Evolutionary conservation across 2,888 invertebrate genomes (phyloP).

Genomic region (Endotricha flammealis): DNA sequence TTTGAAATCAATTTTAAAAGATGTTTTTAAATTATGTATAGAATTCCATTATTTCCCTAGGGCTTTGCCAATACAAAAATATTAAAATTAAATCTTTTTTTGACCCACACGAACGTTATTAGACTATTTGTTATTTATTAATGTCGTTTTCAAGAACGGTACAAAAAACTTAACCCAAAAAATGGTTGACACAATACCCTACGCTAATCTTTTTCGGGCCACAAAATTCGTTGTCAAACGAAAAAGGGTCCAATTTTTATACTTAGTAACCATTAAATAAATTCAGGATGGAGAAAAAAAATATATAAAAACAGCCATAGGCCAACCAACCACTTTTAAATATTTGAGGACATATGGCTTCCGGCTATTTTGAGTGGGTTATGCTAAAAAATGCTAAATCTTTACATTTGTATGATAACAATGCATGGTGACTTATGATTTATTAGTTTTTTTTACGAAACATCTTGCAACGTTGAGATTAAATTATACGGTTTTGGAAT

Average conservation of each 20-base stretch:
- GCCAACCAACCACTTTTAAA: conserved; percentile 70
- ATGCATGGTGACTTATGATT: conserved; percentile 53
- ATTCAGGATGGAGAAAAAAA: conserved; percentile 50
- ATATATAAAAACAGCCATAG: conserved; percentile 51
- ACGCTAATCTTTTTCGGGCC: conserved; percentile 68
- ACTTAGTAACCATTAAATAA: conserved; percentile 75
- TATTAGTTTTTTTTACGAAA: conserved; percentile 26
- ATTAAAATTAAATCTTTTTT: conserved; percentile 51
- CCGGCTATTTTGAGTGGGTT: conserved; percentile 75
- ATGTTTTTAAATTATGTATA: too few species aligned
- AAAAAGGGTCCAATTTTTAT: conserved; percentile 64
- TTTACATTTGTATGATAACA: conserved; percentile 44
- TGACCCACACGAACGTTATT: conserved; percentile 34
- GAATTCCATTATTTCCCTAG: conserved; percentile 17
- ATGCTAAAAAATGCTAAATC: conserved; percentile 59
- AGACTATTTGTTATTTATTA: conserved; percentile 70
- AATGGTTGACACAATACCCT: conserved; percentile 61
- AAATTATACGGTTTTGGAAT: conserved; percentile 29
- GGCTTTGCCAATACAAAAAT: conserved; percentile 40
- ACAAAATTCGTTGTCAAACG: conserved; percentile 57
- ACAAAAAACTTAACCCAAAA: conserved; percentile 58
- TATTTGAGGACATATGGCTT: conserved; percentile 76
- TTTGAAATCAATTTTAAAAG: too few species aligned
- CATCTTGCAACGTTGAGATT: conserved; percentile 17
- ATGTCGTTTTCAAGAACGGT: conserved; percentile 54